Evolutionary conservation across 2,113 vertebrate species (phyloP).

Genomic region (Lontra canadensis): DNA sequence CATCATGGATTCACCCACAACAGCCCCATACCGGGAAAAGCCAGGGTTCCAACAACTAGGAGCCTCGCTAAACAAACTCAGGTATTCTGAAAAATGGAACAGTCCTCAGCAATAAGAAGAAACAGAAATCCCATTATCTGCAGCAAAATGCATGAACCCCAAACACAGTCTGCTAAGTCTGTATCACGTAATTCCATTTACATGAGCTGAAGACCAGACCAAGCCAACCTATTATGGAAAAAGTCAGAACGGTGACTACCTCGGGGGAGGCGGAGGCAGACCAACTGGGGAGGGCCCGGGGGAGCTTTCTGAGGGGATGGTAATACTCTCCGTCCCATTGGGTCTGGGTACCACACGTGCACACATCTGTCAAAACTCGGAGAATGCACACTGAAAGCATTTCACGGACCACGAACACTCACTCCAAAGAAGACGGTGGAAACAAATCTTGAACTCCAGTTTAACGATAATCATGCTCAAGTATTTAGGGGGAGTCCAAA

Average conservation of each 20-base stretch:
- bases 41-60: neutral
- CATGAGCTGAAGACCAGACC: neutral
- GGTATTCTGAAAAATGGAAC: neutral
- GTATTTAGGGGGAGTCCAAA: neutral
- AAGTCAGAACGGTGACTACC: neutral
- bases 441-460: neutral
- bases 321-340: neutral
- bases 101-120: neutral
- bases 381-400: neutral
- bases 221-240: neutral
- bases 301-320: neutral
- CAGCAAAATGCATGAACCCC: neutral
- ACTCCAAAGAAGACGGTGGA: neutral
- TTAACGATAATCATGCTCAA: neutral
- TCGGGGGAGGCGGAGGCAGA: neutral
- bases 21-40: neutral
- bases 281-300: neutral
- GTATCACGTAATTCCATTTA: neutral
- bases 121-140: neutral
- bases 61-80: neutral
- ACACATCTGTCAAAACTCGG: neutral
- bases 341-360: too few relatives aligned
- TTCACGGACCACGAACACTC: neutral
- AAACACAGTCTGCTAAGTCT: neutral
- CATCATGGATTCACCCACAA: neutral